Evolutionary conservation across 64 coral and sea anemone genomes (phyloP), one percentile per base, ranked within the genome.

Genomic region (Stylophora pistillata): DNA sequence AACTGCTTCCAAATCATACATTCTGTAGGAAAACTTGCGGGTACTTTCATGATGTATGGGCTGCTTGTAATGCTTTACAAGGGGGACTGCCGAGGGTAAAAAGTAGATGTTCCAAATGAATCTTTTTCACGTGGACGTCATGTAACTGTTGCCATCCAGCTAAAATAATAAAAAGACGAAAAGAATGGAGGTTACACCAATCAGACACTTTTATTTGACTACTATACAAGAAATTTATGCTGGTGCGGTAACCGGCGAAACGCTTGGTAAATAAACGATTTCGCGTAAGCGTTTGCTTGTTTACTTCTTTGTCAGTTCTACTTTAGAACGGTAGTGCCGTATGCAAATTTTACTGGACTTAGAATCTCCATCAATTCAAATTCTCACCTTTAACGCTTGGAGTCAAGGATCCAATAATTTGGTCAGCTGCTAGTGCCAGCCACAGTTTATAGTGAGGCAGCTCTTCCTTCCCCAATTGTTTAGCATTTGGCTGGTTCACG

Each of bases 91-190:
- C 77, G 15, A 58, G 55, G 0, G 15, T 79, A 21, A 79, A 79
- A 1, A 79, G 55, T 12, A 79, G 77, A 79, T 79, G 77, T 55
- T 79, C 9, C 23, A 79, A 79, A 30, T 79, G 27, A 59, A 13
- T 13, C 55, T 79, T 79, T 13, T 79, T 79, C 23, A 58, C 77
- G 55, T 79, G 77, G n/a, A 56, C 15, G 29, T 79, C 77, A 29
- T 79, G 77, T n/a, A 79, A 32, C 55, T 79, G 77, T 58, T 79
- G 77, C 77, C 77, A 79, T 60, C 77, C 77, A 56, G 77, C 55
- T 79, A 55, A 29, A 79, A 79, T 12, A 79, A 15, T 27, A 11
- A 12, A 79, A 79, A 59, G n/a, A n/a, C n/a, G n/a, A n/a, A n/a
- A n/a, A n/a, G n/a, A n/a, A n/a, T n/a, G 23, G 33, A 55, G 9